A percentile compares a stretch with the other conserved stretches of the same genome.
Evolutionary conservation across 1,140 invertebrate genomes (phyloP).

Genomic region (Magallana gigas): DNA sequence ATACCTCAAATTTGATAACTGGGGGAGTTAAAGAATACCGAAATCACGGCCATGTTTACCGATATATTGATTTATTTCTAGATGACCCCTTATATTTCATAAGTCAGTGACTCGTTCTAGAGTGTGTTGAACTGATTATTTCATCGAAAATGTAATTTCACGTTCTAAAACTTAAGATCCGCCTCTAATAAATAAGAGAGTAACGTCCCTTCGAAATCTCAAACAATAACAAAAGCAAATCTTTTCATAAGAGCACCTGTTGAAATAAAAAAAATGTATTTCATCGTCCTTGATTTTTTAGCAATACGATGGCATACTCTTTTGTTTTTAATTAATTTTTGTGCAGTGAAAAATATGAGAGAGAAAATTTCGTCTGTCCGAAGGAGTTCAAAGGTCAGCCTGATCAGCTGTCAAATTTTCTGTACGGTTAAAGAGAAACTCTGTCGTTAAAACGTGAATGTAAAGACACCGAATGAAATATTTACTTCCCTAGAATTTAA

Average conservation of each 20-base stretch:
- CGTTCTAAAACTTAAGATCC: neutral
- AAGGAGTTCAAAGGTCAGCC: neutral
- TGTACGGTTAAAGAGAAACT: neutral
- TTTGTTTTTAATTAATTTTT: neutral
- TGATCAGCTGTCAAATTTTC: slow-evolving; percentile 23
- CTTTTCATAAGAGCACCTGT: neutral
- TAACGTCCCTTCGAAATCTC: slow-evolving; percentile 19
- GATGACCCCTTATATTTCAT: no score
- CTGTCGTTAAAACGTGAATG: neutral
- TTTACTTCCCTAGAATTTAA: neutral
- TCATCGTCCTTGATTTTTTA: neutral
- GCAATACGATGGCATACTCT: neutral
- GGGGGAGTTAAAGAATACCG: no score
- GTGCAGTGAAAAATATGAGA: neutral
- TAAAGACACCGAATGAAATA: neutral
- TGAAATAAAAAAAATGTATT: neutral
- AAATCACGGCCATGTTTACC: no score
- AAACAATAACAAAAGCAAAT: slow-evolving; percentile 5
- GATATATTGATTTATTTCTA: no score
- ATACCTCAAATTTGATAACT: no score
- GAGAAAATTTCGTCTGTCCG: slow-evolving; percentile 27
- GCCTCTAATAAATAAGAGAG: neutral
- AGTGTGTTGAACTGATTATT: no score
- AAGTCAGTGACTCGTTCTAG: no score
- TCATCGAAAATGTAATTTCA: no score